Evolutionary conservation across 92 coral and sea anemone genomes (phyloP).

Genomic region (Paramuricea clavata): DNA sequence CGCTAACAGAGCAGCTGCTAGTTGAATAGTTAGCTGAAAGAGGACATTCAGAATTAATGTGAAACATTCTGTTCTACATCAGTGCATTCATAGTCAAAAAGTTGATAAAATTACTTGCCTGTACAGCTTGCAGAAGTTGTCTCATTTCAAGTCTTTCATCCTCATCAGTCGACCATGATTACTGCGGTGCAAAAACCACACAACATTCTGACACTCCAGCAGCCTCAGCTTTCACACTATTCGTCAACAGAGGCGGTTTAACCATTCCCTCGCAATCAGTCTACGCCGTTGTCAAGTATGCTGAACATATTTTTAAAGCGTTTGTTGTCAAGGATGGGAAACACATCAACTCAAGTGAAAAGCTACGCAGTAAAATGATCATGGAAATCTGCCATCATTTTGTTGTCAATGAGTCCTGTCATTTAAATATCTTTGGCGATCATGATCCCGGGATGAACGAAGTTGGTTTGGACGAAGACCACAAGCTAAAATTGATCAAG

Average conservation of each 20-base stretch:
- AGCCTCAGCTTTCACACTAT: not conserved
- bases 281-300: conserved; percentile 6
- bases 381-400: not conserved
- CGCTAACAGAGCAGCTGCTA: not conserved
- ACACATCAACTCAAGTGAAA: conserved; percentile 10
- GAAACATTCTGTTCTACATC: not conserved
- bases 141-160: not conserved
- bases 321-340: conserved; percentile 15
- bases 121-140: not conserved
- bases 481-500: not conserved
- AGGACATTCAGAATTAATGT: not conserved
- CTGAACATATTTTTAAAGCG: conserved; percentile 24
- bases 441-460: conserved; percentile 4
- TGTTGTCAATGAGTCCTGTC: not conserved
- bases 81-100: not conserved
- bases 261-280: not conserved
- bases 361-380: not conserved
- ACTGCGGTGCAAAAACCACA: conserved; percentile 10
- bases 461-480: not conserved
- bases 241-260: conserved; percentile 10
- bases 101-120: not conserved
- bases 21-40: not conserved
- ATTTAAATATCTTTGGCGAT: not conserved
- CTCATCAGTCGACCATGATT: not conserved
- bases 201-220: conserved; percentile 5